These are phyloP conservation scores for Chrysolina haemoptera DNA, from an alignment of 2,888 invertebrate species.

Conservation along the genomic window DNA sequence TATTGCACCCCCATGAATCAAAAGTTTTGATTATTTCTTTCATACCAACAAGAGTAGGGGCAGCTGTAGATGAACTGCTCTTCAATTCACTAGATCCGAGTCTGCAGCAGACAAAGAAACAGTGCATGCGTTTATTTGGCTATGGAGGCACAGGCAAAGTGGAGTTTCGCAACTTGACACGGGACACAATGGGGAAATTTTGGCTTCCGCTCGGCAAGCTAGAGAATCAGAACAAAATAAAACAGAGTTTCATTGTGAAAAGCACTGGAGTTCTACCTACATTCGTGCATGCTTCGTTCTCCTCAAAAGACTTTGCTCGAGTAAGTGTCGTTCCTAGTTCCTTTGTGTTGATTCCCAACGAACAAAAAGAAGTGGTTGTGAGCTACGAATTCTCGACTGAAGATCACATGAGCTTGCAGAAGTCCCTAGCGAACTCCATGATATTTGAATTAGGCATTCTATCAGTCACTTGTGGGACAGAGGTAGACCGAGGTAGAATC, in stretches of 20 bases:
- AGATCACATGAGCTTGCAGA: slow-evolving; percentile 60
- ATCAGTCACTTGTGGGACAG: slow-evolving; percentile 63
- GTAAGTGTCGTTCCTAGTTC: slow-evolving; percentile 61
- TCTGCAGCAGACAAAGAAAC: slow-evolving; percentile 59
- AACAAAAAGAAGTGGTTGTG: slow-evolving; percentile 60
- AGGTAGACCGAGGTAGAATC: slow-evolving; percentile 64
- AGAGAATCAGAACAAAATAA: slow-evolving; percentile 67
- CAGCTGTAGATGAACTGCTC: slow-evolving; percentile 72
- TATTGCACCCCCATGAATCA: slow-evolving; percentile 74
- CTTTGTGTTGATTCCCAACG: slow-evolving; percentile 61
- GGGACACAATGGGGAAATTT: slow-evolving; percentile 73
- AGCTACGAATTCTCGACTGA: slow-evolving; percentile 61
- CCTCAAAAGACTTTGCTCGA: slow-evolving; percentile 58
- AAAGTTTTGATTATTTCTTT: slow-evolving; percentile 73
- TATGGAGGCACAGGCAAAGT: slow-evolving; percentile 75
- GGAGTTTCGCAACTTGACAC: slow-evolving; percentile 66
- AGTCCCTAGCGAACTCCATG: slow-evolving; percentile 49
- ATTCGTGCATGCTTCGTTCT: slow-evolving; percentile 68
- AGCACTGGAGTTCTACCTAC: slow-evolving; percentile 74
- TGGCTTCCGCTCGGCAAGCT: slow-evolving; percentile 75
- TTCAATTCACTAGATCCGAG: slow-evolving; percentile 70
- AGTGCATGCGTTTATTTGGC: slow-evolving; percentile 72
- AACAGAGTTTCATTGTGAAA: slow-evolving; percentile 70
- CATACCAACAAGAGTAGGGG: slow-evolving; percentile 72
- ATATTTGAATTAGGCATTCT: slow-evolving; percentile 65